These are phyloP conservation scores for Babyrousa celebensis DNA, from an alignment of 2,797 vertebrate species.

Conservation along the genomic window DNA sequence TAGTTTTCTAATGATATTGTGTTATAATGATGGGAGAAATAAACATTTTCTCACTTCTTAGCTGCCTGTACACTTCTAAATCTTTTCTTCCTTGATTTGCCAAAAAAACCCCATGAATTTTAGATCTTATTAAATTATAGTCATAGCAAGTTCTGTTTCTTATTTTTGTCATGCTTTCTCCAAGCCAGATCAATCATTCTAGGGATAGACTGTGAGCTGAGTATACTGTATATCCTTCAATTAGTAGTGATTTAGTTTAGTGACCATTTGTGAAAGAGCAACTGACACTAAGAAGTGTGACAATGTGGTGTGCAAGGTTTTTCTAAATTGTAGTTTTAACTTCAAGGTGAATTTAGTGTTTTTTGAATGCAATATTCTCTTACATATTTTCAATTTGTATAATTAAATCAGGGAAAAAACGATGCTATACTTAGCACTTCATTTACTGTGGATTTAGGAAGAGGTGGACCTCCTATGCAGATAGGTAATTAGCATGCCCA, in stretches of 20 bases:
- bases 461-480: neutral
- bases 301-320: neutral
- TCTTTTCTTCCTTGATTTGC: neutral
- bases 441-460: neutral
- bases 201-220: neutral
- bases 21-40: neutral
- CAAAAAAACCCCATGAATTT: neutral
- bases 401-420: neutral
- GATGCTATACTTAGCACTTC: neutral
- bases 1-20: no score
- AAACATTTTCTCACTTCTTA: neutral
- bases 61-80: neutral
- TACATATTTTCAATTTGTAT: neutral
- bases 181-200: neutral
- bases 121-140: neutral
- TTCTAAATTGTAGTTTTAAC: neutral
- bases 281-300: neutral
- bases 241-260: neutral
- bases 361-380: neutral
- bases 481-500: neutral
- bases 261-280: neutral
- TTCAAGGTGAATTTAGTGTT: neutral
- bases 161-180: neutral
- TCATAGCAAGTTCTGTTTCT: neutral
- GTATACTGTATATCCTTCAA: neutral